Conservation (phyloP, 2,888 invertebrate genomes). For the Hemistola chrysoprasaria region DNA sequence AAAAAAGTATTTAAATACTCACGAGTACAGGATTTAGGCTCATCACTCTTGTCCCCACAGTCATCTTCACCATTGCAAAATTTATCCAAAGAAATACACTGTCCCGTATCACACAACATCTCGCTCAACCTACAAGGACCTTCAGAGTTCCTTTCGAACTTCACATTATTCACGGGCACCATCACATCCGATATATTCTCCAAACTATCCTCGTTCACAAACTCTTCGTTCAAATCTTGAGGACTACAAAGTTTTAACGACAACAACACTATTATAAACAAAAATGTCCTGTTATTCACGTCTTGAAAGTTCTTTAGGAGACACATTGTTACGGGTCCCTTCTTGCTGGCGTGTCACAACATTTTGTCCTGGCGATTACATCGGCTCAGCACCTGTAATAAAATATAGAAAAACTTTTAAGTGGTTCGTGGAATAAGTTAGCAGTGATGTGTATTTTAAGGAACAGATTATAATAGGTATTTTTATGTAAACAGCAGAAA, state of each 20-base stretch:
- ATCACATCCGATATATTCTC: constrained; percentile 52
- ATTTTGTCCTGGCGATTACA: constrained; percentile 39
- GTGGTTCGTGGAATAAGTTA: constrained; percentile 4
- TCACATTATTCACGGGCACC: constrained; percentile 56
- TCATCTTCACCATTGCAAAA: constrained; percentile 90
- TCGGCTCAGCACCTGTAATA: constrained; percentile 52
- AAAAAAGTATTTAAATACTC: constrained; percentile 67
- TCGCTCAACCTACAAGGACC: constrained; percentile 83
- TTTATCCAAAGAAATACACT: constrained; percentile 88
- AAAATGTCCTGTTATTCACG: constrained; percentile 63
- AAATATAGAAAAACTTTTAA: constrained; percentile 21
- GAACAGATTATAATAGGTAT: too few species aligned
- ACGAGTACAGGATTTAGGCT: constrained; percentile 89
- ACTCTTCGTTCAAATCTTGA: constrained; percentile 70
- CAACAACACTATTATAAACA: constrained; percentile 68
- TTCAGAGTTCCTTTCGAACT: constrained; percentile 50
- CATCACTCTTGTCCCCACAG: constrained; percentile 90
- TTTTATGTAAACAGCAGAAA: too few species aligned
- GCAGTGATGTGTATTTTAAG: too few species aligned
- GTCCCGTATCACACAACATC: constrained; percentile 83
- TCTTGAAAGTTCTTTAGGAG: constrained; percentile 58
- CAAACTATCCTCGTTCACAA: constrained; percentile 65
- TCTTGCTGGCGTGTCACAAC: constrained; percentile 54
- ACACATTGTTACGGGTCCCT: constrained; percentile 57
- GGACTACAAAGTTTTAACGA: constrained; percentile 73